phyloP scores from a whole-genome alignment of 1,140 invertebrate species.

The Drosophila melanica region DNA sequence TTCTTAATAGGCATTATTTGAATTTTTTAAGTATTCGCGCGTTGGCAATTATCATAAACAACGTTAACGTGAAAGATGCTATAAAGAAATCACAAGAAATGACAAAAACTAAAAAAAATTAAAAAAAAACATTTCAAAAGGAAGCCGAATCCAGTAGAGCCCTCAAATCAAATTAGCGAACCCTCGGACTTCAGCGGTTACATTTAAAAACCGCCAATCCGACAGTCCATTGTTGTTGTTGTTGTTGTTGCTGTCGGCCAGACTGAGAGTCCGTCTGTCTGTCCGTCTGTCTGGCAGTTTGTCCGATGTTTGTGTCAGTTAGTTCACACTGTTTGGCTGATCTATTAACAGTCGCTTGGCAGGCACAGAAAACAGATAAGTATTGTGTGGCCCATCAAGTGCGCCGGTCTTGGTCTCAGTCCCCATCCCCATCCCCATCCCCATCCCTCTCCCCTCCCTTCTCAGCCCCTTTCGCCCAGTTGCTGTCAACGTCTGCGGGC shows the following conservation, averaged over 20 bases:
- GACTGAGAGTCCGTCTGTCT: not conserved
- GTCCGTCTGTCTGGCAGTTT: not conserved
- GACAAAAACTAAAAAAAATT: not conserved
- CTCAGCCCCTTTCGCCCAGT: not conserved
- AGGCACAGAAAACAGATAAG: constrained; percentile 33
- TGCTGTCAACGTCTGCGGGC: not conserved
- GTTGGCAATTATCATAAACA: constrained; percentile 21
- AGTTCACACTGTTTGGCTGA: constrained; percentile 67
- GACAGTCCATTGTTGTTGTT: not conserved
- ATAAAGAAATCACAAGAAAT: constrained; percentile 14
- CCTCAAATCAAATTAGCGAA: constrained; percentile 53
- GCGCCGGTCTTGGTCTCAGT: constrained; percentile 5
- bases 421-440: not conserved
- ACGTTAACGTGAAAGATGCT: not conserved
- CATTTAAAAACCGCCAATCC: constrained; percentile 16
- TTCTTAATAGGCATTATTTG: constrained; percentile 11
- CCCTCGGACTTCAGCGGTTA: constrained; percentile 28
- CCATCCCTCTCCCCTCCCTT: not conserved
- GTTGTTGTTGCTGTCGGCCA: no score
- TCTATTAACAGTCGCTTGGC: constrained; percentile 68
- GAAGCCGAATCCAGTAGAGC: constrained; percentile 15
- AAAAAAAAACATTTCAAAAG: not conserved
- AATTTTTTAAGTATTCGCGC: not conserved
- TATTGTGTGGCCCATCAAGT: constrained; percentile 47
- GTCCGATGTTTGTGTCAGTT: constrained; percentile 29